Conservation (phyloP, 2,797 vertebrate species). For the Glyptemys insculpta region DNA sequence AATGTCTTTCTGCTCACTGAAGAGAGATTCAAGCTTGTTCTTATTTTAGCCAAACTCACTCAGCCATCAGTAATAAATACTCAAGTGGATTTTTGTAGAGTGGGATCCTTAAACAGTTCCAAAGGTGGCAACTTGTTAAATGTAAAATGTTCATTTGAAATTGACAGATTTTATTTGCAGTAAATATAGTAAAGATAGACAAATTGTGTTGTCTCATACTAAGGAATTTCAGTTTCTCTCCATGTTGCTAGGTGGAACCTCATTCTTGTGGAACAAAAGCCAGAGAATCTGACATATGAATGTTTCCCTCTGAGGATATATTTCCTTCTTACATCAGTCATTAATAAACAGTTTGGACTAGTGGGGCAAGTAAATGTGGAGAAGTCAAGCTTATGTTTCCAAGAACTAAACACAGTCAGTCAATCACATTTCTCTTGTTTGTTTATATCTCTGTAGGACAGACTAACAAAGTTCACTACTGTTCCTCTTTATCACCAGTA, state of each 20-base stretch:
- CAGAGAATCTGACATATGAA: neutral
- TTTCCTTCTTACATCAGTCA: neutral
- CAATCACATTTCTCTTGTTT: neutral
- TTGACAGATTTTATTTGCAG: neutral
- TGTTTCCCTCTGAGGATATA: neutral
- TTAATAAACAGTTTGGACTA: neutral
- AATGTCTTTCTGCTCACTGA: neutral
- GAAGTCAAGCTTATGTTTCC: neutral
- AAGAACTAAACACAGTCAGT: neutral
- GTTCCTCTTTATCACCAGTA: neutral
- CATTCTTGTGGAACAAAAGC: neutral
- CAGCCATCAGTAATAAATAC: neutral
- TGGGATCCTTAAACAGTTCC: neutral
- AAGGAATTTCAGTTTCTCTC: neutral
- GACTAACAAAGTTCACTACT: neutral
- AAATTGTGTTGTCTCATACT: neutral
- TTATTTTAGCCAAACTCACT: neutral
- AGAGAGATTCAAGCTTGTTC: neutral
- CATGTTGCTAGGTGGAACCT: neutral
- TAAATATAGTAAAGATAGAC: neutral
- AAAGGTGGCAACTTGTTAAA: fast-evolving
- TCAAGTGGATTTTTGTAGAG: neutral
- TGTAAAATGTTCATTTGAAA: neutral
- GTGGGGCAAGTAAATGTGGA: neutral
- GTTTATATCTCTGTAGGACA: neutral